These are phyloP conservation scores for Sarotherodon lohbergeri DNA, from an alignment of 2,113 vertebrate genomes.

Conservation along the genomic window DNA sequence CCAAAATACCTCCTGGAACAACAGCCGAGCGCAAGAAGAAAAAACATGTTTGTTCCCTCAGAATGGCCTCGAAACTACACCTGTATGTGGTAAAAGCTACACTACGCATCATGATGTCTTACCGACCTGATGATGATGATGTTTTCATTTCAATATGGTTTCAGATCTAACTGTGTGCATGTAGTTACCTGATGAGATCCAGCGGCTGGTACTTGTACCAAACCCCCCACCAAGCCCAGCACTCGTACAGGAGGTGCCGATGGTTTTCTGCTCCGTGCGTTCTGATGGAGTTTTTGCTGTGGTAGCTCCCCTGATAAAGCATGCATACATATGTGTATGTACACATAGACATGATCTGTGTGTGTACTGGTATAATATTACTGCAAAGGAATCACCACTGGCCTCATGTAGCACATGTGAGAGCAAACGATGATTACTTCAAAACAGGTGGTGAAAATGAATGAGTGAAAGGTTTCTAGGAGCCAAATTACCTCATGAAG, in stretches of 20 bases:
- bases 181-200: slow-evolving; percentile 78
- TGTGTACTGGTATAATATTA: background rate
- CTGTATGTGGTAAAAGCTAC: background rate
- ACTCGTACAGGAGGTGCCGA: slow-evolving; percentile 86
- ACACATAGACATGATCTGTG: background rate
- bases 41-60: background rate
- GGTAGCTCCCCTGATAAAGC: slow-evolving; percentile 82
- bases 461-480: background rate
- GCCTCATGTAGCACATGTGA: background rate
- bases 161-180: background rate
- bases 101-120: background rate
- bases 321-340: background rate
- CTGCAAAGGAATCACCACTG: background rate
- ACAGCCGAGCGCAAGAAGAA: background rate
- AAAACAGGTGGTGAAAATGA: background rate
- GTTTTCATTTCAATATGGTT: background rate
- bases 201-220: slow-evolving; percentile 97
- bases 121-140: background rate
- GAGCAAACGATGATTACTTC: background rate
- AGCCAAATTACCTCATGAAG: slow-evolving; percentile 85
- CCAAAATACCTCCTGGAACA: slow-evolving; percentile 87
- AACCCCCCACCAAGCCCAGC: slow-evolving; percentile 92
- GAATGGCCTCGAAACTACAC: background rate
- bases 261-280: slow-evolving; percentile 91
- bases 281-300: slow-evolving; percentile 88